These are phyloP conservation scores for Amorpha juglandis DNA, from an alignment of 2,888 invertebrate genomes.

Conservation along the genomic window DNA sequence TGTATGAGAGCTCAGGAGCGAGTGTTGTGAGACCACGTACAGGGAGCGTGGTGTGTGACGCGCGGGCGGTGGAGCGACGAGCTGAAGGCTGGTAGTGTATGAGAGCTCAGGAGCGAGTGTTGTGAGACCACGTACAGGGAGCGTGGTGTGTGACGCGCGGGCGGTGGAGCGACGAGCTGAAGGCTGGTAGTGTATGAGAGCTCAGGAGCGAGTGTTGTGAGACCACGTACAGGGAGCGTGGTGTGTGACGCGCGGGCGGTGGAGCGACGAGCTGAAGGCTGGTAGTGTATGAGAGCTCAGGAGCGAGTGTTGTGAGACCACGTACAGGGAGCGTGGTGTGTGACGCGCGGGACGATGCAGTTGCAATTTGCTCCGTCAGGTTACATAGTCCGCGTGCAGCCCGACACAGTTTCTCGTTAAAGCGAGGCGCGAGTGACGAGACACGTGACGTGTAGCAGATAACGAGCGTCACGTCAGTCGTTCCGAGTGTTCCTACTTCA, in stretches of 20 bases:
- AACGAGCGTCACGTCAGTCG: slow-evolving; percentile 21
- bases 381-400: not conserved
- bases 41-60: not conserved
- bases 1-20: slow-evolving; percentile 21
- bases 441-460: slow-evolving; percentile 15
- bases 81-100: not conserved
- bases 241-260: slow-evolving; percentile 15
- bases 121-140: slow-evolving; percentile 14
- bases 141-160: slow-evolving; percentile 3
- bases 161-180: slow-evolving; percentile 14
- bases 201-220: slow-evolving; percentile 16
- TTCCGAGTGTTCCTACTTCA: slow-evolving; percentile 12
- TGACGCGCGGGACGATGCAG: slow-evolving; percentile 1
- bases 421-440: slow-evolving; percentile 11
- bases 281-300: slow-evolving; percentile 20
- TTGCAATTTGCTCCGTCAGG: not conserved
- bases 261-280: slow-evolving; percentile 15
- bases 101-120: slow-evolving; percentile 1
- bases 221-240: slow-evolving; percentile 15
- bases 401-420: slow-evolving; percentile 22
- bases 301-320: slow-evolving; percentile 14
- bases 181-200: slow-evolving; percentile 10
- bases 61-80: not conserved
- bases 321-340: slow-evolving; percentile 5
- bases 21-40: slow-evolving; percentile 20